These are phyloP conservation scores for Mobula hypostoma DNA, from an alignment of 2,113 vertebrate genomes.

Conservation along the genomic window DNA sequence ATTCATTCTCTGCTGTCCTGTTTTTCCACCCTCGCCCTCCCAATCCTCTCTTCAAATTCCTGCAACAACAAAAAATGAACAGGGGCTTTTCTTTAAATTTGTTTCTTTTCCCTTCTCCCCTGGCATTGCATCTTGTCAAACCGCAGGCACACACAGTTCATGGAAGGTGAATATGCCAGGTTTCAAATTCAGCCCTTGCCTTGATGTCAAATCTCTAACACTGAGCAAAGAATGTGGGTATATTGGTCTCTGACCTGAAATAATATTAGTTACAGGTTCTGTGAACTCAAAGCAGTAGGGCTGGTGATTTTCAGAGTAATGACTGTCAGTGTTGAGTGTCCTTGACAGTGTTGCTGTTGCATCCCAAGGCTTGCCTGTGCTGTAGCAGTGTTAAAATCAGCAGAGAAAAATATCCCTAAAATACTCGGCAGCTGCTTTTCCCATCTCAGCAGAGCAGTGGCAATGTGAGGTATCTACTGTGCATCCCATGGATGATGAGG, in stretches of 20 bases:
- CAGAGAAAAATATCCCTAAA: background rate
- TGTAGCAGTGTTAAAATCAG: background rate
- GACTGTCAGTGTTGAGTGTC: background rate
- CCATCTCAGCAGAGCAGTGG: background rate
- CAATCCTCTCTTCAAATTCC: background rate
- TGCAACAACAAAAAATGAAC: background rate
- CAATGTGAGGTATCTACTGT: background rate
- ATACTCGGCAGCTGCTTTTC: background rate
- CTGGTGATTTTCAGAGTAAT: background rate
- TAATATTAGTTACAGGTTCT: background rate
- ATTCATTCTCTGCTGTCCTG: background rate
- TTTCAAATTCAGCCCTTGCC: background rate
- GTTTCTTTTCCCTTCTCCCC: too few relatives aligned
- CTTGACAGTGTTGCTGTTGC: too few relatives aligned
- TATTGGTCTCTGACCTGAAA: conserved; percentile 45
- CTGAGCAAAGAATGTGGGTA: conserved; percentile 44
- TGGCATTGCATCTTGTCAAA: background rate
- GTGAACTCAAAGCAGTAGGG: background rate
- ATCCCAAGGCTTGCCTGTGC: too few relatives aligned
- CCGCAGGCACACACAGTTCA: background rate
- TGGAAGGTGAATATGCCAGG: background rate
- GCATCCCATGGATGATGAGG: background rate
- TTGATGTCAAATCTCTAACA: conserved; percentile 42
- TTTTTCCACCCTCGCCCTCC: background rate
- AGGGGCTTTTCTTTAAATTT: background rate